Percentiles rank a stretch among this genome's conserved stretches.
phyloP scores from a whole-genome alignment of 2,797 vertebrate genomes.

The Sebastes baramenuke region DNA sequence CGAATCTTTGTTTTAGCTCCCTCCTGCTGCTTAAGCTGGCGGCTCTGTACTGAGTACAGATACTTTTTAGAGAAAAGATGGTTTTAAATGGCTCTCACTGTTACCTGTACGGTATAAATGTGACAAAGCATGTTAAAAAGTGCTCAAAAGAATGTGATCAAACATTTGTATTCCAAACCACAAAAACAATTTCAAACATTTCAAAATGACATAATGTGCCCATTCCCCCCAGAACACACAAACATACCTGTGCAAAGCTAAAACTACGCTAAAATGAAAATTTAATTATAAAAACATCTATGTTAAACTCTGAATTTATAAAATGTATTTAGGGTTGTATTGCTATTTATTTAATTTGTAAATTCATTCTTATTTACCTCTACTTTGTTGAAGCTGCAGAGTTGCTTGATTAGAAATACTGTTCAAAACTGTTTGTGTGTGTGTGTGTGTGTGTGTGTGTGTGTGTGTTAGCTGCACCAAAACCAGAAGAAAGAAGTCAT shows the following conservation, averaged over 20 bases:
- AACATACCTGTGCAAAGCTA: conserved; percentile 70
- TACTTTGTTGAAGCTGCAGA: not conserved
- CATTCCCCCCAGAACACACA: conserved; percentile 33
- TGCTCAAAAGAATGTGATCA: conserved; percentile 89
- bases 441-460: not conserved
- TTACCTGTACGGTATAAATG: conserved; percentile 99
- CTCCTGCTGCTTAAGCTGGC: conserved; percentile 95
- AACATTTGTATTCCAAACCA: conserved; percentile 86
- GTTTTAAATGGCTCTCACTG: conserved; percentile 99
- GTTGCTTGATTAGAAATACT: not conserved
- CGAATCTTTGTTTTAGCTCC: conserved; percentile 96
- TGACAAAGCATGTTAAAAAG: conserved; percentile 99
- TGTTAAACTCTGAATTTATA: not conserved
- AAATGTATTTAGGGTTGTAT: not conserved
- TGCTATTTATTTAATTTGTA: not conserved
- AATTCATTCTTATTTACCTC: not conserved
- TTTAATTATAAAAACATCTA: not conserved
- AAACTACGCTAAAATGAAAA: conserved; percentile 13
- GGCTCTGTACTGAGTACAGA: conserved; percentile 97
- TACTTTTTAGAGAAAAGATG: conserved; percentile 98
- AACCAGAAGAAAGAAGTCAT: not conserved
- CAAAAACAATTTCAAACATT: conserved; percentile 81
- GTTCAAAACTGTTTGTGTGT: not conserved
- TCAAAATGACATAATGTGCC: conserved; percentile 63
- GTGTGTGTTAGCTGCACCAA: conserved; percentile 3